Conservation (phyloP, 2,888 invertebrate genomes). For the Ectemnius lituratus region DNA sequence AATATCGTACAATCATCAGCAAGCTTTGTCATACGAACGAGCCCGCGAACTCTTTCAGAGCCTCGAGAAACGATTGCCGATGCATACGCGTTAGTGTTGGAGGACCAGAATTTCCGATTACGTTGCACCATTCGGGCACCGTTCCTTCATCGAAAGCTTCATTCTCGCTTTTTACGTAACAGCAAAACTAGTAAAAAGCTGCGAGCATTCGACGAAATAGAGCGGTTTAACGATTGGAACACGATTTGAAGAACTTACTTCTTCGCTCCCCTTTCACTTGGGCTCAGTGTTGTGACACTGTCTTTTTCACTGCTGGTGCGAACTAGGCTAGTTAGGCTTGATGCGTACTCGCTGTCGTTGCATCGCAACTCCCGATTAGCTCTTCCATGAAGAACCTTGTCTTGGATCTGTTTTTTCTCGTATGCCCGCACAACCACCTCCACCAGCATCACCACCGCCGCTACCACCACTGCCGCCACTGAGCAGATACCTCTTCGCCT, state of each 20-base stretch:
- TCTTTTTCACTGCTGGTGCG: conserved; percentile 11
- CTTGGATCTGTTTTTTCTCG: conserved; percentile 34
- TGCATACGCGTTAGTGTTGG: conserved; percentile 8
- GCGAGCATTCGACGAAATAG: conserved; percentile 23
- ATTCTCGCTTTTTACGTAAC: conserved; percentile 26
- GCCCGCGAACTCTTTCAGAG: conserved; percentile 28
- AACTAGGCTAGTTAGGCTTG: conserved; percentile 39
- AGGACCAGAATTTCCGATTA: not conserved
- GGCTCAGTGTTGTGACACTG: conserved; percentile 12
- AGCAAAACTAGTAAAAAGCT: not conserved
- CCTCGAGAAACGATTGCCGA: conserved; percentile 18
- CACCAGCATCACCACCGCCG: conserved; percentile 18
- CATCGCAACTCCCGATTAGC: conserved; percentile 41
- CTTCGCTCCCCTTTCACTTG: conserved; percentile 23
- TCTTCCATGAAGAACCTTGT: conserved; percentile 50
- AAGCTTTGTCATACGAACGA: conserved; percentile 39
- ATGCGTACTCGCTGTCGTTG: conserved; percentile 35
- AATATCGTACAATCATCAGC: conserved; percentile 36
- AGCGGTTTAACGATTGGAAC: conserved; percentile 18
- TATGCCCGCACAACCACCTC: conserved; percentile 31
- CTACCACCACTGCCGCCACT: conserved; percentile 14
- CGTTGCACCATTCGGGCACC: not conserved
- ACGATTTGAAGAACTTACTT: conserved; percentile 41
- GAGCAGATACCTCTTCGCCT: not conserved
- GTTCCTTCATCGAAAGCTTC: conserved; percentile 19